Conservation (phyloP, 1,140 invertebrate species). For the Atopsyche davidsoni region DNA sequence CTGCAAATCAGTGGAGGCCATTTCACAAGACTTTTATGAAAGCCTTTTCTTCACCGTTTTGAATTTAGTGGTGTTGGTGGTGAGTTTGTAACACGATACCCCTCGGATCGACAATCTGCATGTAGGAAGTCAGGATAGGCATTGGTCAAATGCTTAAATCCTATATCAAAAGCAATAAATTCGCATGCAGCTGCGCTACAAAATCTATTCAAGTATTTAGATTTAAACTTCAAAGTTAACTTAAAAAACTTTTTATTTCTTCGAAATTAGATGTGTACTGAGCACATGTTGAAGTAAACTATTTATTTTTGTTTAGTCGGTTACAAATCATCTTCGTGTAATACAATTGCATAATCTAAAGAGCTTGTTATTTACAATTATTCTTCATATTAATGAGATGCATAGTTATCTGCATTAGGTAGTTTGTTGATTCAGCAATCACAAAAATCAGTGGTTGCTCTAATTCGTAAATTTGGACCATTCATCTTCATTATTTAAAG, state of each 20-base stretch:
- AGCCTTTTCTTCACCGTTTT: too few species aligned
- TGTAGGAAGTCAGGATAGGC: constrained; percentile 19
- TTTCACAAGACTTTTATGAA: too few species aligned
- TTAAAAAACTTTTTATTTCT: too few species aligned
- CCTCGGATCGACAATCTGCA: too few species aligned
- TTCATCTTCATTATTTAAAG: constrained; percentile 3
- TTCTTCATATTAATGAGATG: constrained; percentile 21
- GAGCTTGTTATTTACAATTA: constrained; percentile 13
- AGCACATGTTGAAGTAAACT: too few species aligned
- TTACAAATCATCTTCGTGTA: background rate
- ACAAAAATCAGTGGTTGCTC: constrained; percentile 25
- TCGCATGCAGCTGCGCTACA: constrained; percentile 25
- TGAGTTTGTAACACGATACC: too few species aligned
- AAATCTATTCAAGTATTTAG: constrained; percentile 11
- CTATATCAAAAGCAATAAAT: constrained; percentile 16
- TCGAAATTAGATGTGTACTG: too few species aligned
- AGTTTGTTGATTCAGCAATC: constrained; percentile 22
- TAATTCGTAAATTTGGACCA: constrained; percentile 7
- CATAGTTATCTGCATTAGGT: constrained; percentile 22
- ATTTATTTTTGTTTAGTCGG: background rate
- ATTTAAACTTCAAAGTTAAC: background rate
- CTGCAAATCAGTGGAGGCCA: too few species aligned
- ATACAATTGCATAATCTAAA: constrained; percentile 2
- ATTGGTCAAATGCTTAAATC: constrained; percentile 1
- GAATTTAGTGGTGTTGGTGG: too few species aligned